Conservation (phyloP, 1,140 invertebrate genomes). For the Diplogasteroides magnus region DNA sequence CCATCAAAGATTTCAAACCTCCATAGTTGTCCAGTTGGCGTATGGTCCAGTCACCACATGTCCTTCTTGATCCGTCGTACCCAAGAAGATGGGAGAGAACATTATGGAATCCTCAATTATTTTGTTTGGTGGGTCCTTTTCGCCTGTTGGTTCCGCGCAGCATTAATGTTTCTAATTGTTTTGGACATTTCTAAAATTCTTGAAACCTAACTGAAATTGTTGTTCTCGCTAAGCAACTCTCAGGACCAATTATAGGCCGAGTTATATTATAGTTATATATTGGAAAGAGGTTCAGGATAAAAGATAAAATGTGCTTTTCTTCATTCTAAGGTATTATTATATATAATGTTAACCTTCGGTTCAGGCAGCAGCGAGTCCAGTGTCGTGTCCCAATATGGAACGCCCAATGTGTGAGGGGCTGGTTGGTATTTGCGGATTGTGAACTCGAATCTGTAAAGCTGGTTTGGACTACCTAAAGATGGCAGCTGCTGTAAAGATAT, state of each 20-base stretch:
- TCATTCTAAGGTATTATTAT: no score
- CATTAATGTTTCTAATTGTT: no score
- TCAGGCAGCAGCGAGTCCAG: conserved; percentile 31
- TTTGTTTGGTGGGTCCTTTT: not conserved
- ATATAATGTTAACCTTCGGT: conserved; percentile 9
- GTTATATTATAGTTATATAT: not conserved
- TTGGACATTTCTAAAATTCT: not conserved
- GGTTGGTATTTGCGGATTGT: conserved; percentile 19
- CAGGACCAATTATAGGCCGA: not conserved
- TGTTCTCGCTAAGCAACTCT: not conserved
- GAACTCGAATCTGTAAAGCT: conserved; percentile 14
- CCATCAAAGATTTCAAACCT: conserved; percentile 4
- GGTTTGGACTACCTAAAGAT: not conserved
- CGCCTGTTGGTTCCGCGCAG: not conserved
- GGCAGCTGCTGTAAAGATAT: no score
- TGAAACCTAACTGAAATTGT: not conserved
- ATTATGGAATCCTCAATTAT: conserved; percentile 28
- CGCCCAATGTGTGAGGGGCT: conserved; percentile 8
- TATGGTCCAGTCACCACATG: conserved; percentile 34
- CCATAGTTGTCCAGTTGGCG: conserved; percentile 36
- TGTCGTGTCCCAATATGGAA: conserved; percentile 36
- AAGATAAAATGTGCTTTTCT: no score
- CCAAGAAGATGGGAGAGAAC: conserved; percentile 30
- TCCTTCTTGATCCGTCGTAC: conserved; percentile 29
- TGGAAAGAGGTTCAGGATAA: not conserved